Evolutionary conservation across 1,140 invertebrate genomes (phyloP).

Genomic region (Delia radicum): DNA sequence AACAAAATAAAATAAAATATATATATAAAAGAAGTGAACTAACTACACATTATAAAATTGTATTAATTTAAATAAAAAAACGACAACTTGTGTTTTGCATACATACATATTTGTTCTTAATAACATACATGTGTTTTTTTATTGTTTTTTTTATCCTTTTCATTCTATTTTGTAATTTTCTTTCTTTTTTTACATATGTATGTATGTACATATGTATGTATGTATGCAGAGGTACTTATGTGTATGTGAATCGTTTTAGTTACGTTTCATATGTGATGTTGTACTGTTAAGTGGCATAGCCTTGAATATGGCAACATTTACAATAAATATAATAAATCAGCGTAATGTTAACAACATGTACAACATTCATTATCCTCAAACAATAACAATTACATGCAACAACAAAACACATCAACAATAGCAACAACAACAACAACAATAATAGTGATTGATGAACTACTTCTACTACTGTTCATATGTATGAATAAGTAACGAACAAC

Average conservation of each 20-base stretch:
- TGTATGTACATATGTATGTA: not conserved
- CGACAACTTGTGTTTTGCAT: not conserved
- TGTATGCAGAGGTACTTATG: not conserved
- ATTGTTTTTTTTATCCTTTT: not conserved
- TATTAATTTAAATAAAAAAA: not conserved
- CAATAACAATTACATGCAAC: not conserved
- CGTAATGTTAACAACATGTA: not conserved
- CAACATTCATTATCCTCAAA: not conserved
- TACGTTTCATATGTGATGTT: not conserved
- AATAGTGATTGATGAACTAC: not conserved
- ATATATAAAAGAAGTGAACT: not conserved
- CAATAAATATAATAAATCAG: conserved; percentile 7
- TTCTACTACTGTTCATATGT: not conserved
- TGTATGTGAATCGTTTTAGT: not conserved
- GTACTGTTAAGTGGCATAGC: not conserved
- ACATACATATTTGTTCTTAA: too few relatives aligned
- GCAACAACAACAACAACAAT: not conserved
- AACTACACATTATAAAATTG: not conserved
- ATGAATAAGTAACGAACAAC: not conserved
- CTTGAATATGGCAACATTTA: conserved; percentile 12
- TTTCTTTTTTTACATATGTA: not conserved
- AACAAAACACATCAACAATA: not conserved
- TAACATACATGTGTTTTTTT: too few relatives aligned
- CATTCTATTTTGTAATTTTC: not conserved
- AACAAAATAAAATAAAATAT: not conserved